Evolutionary conservation across 2,888 invertebrate genomes (phyloP), one percentile per base, ranked within the genome.

Genomic region (Holacanthella duospinosa): DNA sequence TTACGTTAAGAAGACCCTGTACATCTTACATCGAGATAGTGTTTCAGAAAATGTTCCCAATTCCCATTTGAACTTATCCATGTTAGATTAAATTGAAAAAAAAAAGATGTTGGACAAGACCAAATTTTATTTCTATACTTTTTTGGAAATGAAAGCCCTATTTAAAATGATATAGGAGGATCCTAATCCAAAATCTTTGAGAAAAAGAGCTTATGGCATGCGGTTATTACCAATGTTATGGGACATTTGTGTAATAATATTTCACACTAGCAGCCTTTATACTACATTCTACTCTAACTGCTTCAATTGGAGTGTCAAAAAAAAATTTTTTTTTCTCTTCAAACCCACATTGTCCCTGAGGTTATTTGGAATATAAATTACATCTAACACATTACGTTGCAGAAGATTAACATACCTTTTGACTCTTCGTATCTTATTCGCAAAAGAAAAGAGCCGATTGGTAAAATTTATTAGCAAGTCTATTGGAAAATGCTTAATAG

Each of bases 151-250:
- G 36, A 36, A 36, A 36, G 36, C 36, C 16, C 16, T 36, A 36
- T 36, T 9, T 36, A 16, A 36, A 36, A 36, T 36, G 36, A 36
- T 36, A 36, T 36, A 36, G 36, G 36, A 36, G 36, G 6, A 36
- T 36, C 36, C 36, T 36, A 9, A 36, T 36, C 36, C 36, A 36
- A 36, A 36, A 36, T 16, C 9, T 36, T 9, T 6, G 36, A 36
- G 9, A 36, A 36, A 36, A 36, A 36, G 9, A 36, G 6, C 36
- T 16, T 36, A 9, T 36, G 36, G 9, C 36, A 36, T 36, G 36
- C n/a, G 48, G 48, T 48, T 48, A 48, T 48, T 48, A 48, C 48
- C 48, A 48, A 9, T 48, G 48, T 48, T 48, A 48, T 48, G 48
- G 48, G 48, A 48, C 48, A 48, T 9, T 48, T 9, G 21, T 4